Evolutionary conservation across 2,797 vertebrate species (phyloP).

Genomic region (Garrulus glandarius): DNA sequence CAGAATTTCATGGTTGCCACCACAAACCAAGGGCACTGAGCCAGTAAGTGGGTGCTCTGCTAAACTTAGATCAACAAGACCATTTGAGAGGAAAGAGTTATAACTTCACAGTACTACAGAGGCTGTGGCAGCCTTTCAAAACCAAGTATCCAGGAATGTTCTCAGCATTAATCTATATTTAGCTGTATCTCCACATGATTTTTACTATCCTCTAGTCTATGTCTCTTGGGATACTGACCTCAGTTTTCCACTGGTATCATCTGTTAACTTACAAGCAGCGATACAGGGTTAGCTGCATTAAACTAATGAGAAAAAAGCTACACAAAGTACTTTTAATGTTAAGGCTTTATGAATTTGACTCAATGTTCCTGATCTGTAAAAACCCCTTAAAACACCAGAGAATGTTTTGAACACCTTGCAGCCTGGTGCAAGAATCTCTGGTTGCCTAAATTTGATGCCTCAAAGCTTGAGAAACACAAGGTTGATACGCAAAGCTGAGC

Average conservation of each 20-base stretch:
- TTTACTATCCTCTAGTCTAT: slow-evolving; percentile 7
- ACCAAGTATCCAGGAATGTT: slow-evolving; percentile 54
- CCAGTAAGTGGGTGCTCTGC: slow-evolving; percentile 22
- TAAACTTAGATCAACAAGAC: slow-evolving; percentile 2
- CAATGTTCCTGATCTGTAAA: not conserved
- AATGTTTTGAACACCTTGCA: not conserved
- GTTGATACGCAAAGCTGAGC: not conserved
- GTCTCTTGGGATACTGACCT: slow-evolving; percentile 46
- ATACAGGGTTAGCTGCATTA: not conserved
- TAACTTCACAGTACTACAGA: not conserved
- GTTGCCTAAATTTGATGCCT: not conserved
- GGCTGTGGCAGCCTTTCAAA: slow-evolving; percentile 46
- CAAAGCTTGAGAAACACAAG: not conserved
- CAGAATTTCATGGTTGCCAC: slow-evolving; percentile 1
- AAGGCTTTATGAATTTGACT: not conserved
- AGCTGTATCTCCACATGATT: slow-evolving; percentile 32
- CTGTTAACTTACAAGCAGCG: not conserved
- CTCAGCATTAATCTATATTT: slow-evolving; percentile 61
- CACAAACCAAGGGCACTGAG: slow-evolving; percentile 17
- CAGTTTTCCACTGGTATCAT: slow-evolving; percentile 49
- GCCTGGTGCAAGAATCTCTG: not conserved
- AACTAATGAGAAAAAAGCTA: not conserved
- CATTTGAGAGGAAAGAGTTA: not conserved
- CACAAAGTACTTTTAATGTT: not conserved
- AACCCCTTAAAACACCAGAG: not conserved